Evolutionary conservation across 2,888 invertebrate genomes (phyloP).

Genomic region (Aphodius sticticus): DNA sequence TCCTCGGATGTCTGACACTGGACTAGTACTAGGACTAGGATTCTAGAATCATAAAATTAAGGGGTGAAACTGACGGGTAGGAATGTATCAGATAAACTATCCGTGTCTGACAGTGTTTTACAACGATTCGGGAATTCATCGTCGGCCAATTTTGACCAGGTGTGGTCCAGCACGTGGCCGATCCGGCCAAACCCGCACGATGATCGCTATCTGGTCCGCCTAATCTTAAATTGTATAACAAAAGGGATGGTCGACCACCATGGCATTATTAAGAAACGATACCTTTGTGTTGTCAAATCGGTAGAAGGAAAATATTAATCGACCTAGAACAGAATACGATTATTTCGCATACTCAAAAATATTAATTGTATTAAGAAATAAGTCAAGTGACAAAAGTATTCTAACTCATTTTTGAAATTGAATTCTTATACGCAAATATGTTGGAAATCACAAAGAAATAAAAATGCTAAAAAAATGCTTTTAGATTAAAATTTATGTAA

Average conservation of each 20-base stretch:
- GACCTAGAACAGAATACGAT: no score
- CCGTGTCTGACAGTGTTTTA: constrained; percentile 15
- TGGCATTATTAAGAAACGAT: constrained; percentile 18
- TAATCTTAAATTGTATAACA: constrained; percentile 36
- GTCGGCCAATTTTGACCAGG: constrained; percentile 24
- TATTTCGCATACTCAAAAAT: no score
- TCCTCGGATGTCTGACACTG: background rate
- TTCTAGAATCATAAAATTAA: background rate
- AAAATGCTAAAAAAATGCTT: no score
- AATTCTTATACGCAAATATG: no score
- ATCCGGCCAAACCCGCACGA: constrained; percentile 8
- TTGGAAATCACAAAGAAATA: no score
- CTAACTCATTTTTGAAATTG: no score
- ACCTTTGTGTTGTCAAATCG: background rate
- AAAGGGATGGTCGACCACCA: constrained; percentile 30
- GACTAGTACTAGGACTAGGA: background rate
- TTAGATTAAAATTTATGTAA: no score
- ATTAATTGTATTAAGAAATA: no score
- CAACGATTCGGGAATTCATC: constrained; percentile 23
- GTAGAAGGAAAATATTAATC: background rate
- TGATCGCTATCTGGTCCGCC: constrained; percentile 32
- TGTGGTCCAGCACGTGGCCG: constrained; percentile 29
- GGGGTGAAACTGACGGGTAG: background rate
- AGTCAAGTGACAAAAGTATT: no score
- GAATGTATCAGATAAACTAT: constrained; percentile 22